Percentiles rank a stretch among this genome's conserved stretches.
These are phyloP conservation scores for Scarus forsteni DNA, from an alignment of 2,797 vertebrate species.

Conservation along the genomic window DNA sequence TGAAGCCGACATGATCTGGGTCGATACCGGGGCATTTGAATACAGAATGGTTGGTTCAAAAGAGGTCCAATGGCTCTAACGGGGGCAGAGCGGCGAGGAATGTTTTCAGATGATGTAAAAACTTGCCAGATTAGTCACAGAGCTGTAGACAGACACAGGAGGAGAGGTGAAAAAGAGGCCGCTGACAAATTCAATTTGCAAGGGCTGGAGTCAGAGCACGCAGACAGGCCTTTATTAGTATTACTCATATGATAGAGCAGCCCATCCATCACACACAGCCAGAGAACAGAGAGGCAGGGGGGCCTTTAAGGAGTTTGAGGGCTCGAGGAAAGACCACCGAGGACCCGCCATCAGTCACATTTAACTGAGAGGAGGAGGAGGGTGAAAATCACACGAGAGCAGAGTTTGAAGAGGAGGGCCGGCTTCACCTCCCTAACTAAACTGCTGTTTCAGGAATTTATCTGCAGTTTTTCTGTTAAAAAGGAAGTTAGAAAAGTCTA, in stretches of 20 bases:
- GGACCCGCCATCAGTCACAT: too few relatives aligned
- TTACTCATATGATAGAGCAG: constrained; percentile 76
- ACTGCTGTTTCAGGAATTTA: too few relatives aligned
- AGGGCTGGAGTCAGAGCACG: constrained; percentile 57
- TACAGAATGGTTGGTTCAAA: constrained; percentile 30
- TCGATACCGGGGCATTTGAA: constrained; percentile 45
- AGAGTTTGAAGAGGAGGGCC: too few relatives aligned
- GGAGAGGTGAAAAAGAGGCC: constrained; percentile 45
- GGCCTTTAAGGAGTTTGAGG: too few relatives aligned
- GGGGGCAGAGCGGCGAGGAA: constrained; percentile 13
- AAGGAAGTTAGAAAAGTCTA: too few relatives aligned
- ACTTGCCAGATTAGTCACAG: constrained; percentile 38
- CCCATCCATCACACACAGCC: constrained; percentile 66
- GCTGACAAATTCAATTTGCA: constrained; percentile 78
- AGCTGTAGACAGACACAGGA: constrained; percentile 28
- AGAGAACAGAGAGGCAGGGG: constrained; percentile 29
- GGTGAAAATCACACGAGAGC: too few relatives aligned
- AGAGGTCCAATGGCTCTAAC: constrained; percentile 7
- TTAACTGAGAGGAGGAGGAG: too few relatives aligned
- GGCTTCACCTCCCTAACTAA: too few relatives aligned
- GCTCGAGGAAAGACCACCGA: too few relatives aligned
- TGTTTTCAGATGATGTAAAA: constrained; percentile 50
- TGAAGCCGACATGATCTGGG: constrained; percentile 36
- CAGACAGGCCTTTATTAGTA: constrained; percentile 76
- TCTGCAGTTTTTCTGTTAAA: too few relatives aligned